Evolutionary conservation across 2,888 invertebrate species (phyloP).

Genomic region (Neoscelio sp.): DNA sequence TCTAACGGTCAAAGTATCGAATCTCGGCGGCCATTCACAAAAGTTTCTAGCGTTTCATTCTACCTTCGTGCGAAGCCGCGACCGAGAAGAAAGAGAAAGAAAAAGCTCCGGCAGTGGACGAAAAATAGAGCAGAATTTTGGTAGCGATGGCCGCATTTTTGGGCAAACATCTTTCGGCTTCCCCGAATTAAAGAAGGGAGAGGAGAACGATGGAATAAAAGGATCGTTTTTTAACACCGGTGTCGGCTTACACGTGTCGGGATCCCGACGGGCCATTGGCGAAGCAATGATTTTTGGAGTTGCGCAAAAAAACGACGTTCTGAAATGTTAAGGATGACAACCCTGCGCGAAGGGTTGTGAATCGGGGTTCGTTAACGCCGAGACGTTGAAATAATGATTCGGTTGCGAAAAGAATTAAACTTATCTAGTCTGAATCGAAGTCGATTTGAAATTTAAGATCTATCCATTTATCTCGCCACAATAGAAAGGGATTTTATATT

Average conservation of each 20-base stretch:
- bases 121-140: constrained; percentile 48
- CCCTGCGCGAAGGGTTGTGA: constrained; percentile 52
- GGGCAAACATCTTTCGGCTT: constrained; percentile 34
- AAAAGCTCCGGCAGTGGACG: constrained; percentile 23
- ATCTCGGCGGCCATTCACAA: constrained; percentile 27
- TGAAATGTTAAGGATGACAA: constrained; percentile 20
- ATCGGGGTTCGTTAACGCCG: no score
- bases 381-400: constrained; percentile 73
- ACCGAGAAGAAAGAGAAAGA: background rate
- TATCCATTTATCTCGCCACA: constrained; percentile 11
- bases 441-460: constrained; percentile 23
- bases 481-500: constrained; percentile 33
- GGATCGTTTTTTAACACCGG: constrained; percentile 59
- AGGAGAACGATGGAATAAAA: constrained; percentile 56
- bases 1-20: constrained; percentile 24
- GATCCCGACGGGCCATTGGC: constrained; percentile 21
- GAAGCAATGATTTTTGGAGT: constrained; percentile 40
- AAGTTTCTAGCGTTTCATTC: constrained; percentile 22
- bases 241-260: constrained; percentile 65
- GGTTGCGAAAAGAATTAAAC: constrained; percentile 5
- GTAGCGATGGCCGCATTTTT: constrained; percentile 11
- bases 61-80: constrained; percentile 13
- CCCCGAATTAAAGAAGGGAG: constrained; percentile 67
- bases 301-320: constrained; percentile 32
- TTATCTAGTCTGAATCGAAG: constrained; percentile 6